A percentile compares a stretch with the other conserved stretches of the same genome.
Conservation (phyloP, 2,797 vertebrate species). For the Schizopygopsis malacanthus region DNA sequence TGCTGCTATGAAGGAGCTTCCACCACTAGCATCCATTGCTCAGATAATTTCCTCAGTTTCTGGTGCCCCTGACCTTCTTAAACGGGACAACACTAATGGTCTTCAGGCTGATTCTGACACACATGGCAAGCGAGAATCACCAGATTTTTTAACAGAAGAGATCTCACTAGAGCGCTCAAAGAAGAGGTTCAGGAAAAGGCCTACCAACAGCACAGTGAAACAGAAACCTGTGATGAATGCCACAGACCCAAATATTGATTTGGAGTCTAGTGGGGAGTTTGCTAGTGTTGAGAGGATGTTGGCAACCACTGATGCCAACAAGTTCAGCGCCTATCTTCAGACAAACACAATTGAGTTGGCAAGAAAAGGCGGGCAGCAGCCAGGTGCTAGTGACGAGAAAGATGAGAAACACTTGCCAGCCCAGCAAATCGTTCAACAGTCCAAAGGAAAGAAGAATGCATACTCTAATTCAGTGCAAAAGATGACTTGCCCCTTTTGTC, state of each 20-base stretch:
- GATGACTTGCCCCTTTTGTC: constrained; percentile 92
- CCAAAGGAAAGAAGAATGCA: constrained; percentile 89
- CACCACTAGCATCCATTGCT: constrained; percentile 94
- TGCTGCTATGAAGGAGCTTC: constrained; percentile 80
- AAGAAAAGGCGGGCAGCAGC: constrained; percentile 76
- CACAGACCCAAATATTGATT: constrained; percentile 76
- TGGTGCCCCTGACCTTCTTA: constrained; percentile 77
- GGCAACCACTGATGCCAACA: constrained; percentile 92
- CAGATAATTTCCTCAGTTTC: constrained; percentile 98
- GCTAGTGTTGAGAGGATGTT: constrained; percentile 98
- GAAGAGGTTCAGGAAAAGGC: constrained; percentile 85
- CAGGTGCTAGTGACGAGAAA: constrained; percentile 74
- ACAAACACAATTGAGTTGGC: constrained; percentile 74
- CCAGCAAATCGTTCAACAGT: constrained; percentile 63
- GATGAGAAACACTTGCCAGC: constrained; percentile 72
- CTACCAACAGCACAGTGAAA: constrained; percentile 60
- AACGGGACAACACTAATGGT: constrained; percentile 52
- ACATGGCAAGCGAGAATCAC: constrained; percentile 32
- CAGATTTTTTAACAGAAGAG: constrained; percentile 62
- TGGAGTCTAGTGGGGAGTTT: constrained; percentile 96
- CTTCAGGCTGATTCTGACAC: constrained; percentile 31
- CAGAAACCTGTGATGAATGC: constrained; percentile 71
- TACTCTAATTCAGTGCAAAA: constrained; percentile 93
- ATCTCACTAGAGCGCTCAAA: constrained; percentile 58
- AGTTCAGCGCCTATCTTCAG: constrained; percentile 94